Evolutionary conservation across 2,888 invertebrate species (phyloP), one percentile per base, ranked within the genome.

Genomic region (Oscheius sp.): DNA sequence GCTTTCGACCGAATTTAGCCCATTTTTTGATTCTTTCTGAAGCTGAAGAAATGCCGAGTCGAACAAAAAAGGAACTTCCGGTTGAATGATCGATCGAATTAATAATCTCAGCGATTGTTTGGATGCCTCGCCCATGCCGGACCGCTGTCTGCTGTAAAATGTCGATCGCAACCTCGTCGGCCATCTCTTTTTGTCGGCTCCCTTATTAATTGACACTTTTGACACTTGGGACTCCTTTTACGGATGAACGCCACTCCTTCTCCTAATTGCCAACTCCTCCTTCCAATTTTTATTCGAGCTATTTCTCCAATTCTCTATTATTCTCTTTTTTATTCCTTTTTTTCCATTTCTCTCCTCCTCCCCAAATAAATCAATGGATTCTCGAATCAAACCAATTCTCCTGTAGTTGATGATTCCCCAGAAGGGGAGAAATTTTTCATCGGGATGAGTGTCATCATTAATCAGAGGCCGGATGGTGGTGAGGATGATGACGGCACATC

Each of bases 141-240:
- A 31, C 42, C n/a, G 42, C 42, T 37, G n/a, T 27, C 45, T 61
- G 61, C 61, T 61, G 61, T 61, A 61, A 61, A 61, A 61, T 61
- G 61, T 61, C 61, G 61, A 61, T 61, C 61, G 61, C 61, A 61
- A 61, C 61, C 61, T 61, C 61, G 61, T 61, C 61, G 61, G 61
- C 25, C 61, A 45, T 42, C 42, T 61, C 45, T 61, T 61, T 61
- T 61, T 61, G 61, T 61, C 61, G 55, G 34, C n/a, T 61, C 27
- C 45, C 27, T 61, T 61, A 61, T 61, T 61, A 61, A 61, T 61
- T 61, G 61, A 61, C 61, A 61, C 42, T 57, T 29, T 25, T 37
- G 17, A 4, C 25, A 17, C 3, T 3, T 25, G 17, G 50, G 15
- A 37, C 8, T 10, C 37, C 37, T 8, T 37, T 6, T 6, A 46